A percentile compares a stretch with the other conserved stretches of the same genome.
phyloP scores from a whole-genome alignment of 2,113 vertebrate species.

The Bujurquina vittata region DNA sequence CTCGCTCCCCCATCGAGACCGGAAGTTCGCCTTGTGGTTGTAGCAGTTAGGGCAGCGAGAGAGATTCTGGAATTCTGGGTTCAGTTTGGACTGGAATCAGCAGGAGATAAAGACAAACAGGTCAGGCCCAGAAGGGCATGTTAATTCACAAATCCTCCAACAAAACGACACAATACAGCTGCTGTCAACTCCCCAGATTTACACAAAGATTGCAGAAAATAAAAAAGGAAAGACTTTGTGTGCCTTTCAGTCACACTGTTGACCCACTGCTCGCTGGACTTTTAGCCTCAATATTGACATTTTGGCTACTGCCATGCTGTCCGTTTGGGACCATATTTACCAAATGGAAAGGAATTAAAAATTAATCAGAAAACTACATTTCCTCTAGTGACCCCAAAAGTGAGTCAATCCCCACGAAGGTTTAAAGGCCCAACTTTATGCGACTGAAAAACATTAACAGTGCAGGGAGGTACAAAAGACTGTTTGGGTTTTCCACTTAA shows the following conservation, averaged over 20 bases:
- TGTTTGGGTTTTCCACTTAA: too few relatives aligned
- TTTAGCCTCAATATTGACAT: neutral
- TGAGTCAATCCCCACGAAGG: accelerated
- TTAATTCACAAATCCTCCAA: neutral
- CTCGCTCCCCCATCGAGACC: neutral
- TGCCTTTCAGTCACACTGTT: neutral
- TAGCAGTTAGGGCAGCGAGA: constrained; percentile 61
- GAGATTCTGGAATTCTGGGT: neutral
- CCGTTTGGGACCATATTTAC: neutral
- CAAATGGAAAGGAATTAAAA: neutral
- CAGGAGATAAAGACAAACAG: neutral
- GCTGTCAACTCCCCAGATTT: neutral
- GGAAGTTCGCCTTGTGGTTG: constrained; percentile 10
- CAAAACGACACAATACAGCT: neutral
- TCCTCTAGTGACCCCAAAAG: neutral
- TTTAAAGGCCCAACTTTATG: neutral
- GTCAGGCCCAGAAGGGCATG: neutral
- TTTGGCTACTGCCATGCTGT: neutral
- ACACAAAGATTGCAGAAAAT: neutral
- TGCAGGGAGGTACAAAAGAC: too few relatives aligned
- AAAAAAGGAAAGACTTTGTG: neutral
- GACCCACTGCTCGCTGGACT: too few relatives aligned
- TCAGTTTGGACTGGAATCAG: constrained; percentile 14
- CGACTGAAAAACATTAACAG: too few relatives aligned
- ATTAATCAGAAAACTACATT: accelerated